These are phyloP conservation scores for Hydraecia micacea DNA, from an alignment of 2,888 invertebrate species.

Conservation along the genomic window DNA sequence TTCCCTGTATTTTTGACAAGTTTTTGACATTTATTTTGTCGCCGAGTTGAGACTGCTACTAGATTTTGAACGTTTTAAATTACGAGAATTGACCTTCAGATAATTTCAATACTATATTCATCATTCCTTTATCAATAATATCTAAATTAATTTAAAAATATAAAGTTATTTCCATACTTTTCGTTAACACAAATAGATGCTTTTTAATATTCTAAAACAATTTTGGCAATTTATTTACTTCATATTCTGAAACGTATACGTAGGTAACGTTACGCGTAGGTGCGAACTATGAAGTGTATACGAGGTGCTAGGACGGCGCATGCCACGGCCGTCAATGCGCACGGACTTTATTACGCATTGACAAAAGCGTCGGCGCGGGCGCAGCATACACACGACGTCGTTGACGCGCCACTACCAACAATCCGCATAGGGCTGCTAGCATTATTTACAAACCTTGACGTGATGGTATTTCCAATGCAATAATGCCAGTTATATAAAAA, in stretches of 20 bases:
- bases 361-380: conserved; percentile 71
- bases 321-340: conserved; percentile 63
- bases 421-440: conserved; percentile 68
- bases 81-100: neutral
- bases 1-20: neutral
- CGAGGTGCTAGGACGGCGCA: conserved; percentile 57
- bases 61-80: neutral
- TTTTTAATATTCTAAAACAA: conserved; percentile 8
- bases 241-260: conserved; percentile 4
- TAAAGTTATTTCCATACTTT: neutral
- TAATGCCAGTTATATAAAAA: conserved; percentile 26
- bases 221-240: conserved; percentile 18
- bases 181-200: neutral
- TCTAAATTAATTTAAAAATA: neutral
- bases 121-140: neutral
- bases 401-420: conserved; percentile 70
- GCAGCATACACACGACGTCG: conserved; percentile 85
- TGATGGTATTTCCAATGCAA: conserved; percentile 60
- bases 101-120: neutral
- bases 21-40: neutral
- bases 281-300: conserved; percentile 36
- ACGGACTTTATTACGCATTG: conserved; percentile 82
- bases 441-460: conserved; percentile 64
- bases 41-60: neutral
- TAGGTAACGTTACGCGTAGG: conserved; percentile 10